Evolutionary conservation across 2,797 vertebrate genomes (phyloP), one percentile per base, ranked within the genome.

Genomic region (Molossus alvarezi): DNA sequence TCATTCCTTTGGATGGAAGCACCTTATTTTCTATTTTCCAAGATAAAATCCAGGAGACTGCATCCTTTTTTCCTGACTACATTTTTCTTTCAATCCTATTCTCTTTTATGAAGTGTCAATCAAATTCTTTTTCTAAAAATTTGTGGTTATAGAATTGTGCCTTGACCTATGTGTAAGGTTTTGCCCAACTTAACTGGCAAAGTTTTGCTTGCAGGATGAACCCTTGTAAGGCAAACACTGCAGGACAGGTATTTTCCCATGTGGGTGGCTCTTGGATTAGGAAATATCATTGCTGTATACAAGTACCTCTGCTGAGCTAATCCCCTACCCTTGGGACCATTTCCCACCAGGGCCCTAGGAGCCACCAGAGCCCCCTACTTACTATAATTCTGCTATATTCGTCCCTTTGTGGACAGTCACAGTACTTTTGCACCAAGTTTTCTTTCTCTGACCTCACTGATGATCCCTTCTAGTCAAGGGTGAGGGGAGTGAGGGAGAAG

Each of bases 121-220:
- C 14, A 73, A 92, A 91, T 79, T 51, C 53, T 77, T 84, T 89
- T 90, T 90, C 77, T 88, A 75, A 94, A 97, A 85, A 58, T 12
- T 3, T 48, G 6, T 85, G 21, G 3, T 84, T 90, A 90, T 69
- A 87, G 62, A 60, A 84, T 77, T 81, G 45, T 73, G 33, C 65
- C 7, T 88, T 85, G 55, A 96, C 21, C 53, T 87, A 87, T 69
- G 5, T 53, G 37, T 94, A 37, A 92, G 33, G 53, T 67, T 95
- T 91, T 95, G 53, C 55, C 91, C 65, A 88, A 80, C 11, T 81
- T 85, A 81, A 13, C 13, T 93, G 86, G 21, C 14, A 55, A 85
- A 41, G 21, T 91, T 92, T 64, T 90, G 37, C 27, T 83, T 92
- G 64, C 23, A 64, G 57, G 45, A 51, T 91, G 58, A 83, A 45